Base-by-base conservation (phyloP, 2,888 invertebrate genomes). In the Pteria penguin region DNA sequence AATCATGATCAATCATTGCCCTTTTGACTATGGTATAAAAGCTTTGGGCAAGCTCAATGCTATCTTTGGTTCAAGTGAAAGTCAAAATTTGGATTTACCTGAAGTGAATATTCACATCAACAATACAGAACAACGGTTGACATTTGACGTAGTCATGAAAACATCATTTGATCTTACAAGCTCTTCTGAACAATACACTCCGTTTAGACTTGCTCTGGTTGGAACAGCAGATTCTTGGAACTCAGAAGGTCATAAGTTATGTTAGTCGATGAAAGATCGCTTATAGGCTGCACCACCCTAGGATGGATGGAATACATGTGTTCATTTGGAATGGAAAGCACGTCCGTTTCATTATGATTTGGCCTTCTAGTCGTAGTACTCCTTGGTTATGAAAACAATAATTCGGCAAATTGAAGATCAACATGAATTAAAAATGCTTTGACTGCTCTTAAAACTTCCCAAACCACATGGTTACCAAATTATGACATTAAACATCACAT, bases 161-260 rank as follows among this genome's bases (percentile, higher is more conserved):
- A 65, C 72, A 1, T 8, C 73, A 18, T n/a, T 74, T 52, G 58
- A 73, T 8, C 67, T 22, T 27, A 22, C 32, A 57, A 55, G 26
- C 27, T 31, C 22, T 33, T 14, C 32, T 27, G 18, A 22, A 8
- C 1, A 24, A 4, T 57, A 57, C 58, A 8, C 54, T 33, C 75
- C 74, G n/a, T 55, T 78, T 22, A 26, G 72, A 2, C 31, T 78
- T 18, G 54, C 72, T 66, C 65, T 78, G 22, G 57, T 55, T 60
- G 75, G 78, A 1, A 78, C 72, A 29, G 78, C 75, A n/a, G 78
- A 75, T 29, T 72, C 75, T 26, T 75, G 75, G 4, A 78, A 78
- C 65, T 70, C 75, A 24, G n/a, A n/a, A n/a, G n/a, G n/a, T n/a
- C n/a, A n/a, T n/a, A n/a, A n/a, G n/a, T n/a, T n/a, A n/a, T n/a